Base-by-base conservation (phyloP, 2,888 invertebrate species). In the Zygothrica quintamaculata region DNA sequence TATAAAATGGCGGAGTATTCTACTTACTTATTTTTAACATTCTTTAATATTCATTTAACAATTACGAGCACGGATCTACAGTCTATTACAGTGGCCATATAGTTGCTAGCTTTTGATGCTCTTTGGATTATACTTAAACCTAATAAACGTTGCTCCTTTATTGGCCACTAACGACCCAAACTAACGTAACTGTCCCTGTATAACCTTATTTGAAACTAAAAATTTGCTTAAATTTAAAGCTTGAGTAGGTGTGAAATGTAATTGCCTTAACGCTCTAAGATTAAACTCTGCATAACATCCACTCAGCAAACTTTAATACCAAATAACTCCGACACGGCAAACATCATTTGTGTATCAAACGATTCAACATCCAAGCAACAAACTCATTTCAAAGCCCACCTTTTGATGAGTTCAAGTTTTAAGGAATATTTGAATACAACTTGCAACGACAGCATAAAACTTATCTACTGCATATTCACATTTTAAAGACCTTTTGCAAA, bases 231-330 rank as follows among this genome's bases (percentile, higher is more conserved):
- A 52, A 48, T 39, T 67, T 53, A 50, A 52, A 51, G 36, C 29
- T 29, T 39, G 36, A 29, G 12, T 11, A 13, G 37, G 46, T 65
- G 25, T 44, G 18, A 15, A 53, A 50, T 47, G 47, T 65, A 77
- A 81, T 71, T 71, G 71, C 43, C 22, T 31, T 55, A 43, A 53
- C 34, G 52, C 44, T 36, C 39, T 15, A 34, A 62, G 72, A 69
- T 71, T 78, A 75, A 61, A 43, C 51, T 53, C 12, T 31, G 44
- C 42, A 50, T 52, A 64, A 39, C 39, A 53, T 56, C 33, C 55
- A 65, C 76, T 82, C 76, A 82, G 78, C 84, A 79, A 65, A 51
- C 48, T 58, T 66, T 36, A 42, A 11, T 31, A 37, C 5, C 3
- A 22, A 22, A 22, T 2, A 22, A 29, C 50, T 36, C 18, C 40